Conservation (phyloP, 2,888 invertebrate species). For the Scaptomyza cyrtandrae region DNA sequence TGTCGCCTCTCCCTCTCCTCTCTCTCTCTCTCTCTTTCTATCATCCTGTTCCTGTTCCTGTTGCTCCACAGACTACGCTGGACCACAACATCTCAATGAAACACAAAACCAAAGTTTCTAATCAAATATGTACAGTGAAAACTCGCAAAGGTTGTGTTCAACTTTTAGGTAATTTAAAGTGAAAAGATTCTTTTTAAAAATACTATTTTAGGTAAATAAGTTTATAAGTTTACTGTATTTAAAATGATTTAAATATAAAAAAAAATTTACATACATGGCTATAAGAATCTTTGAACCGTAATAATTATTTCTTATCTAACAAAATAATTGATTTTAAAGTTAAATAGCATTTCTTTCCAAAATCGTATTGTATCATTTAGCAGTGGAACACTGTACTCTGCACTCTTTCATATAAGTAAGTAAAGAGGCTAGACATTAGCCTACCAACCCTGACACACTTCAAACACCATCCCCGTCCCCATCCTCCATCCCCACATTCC, state of each 20-base stretch:
- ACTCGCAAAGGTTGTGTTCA: background rate
- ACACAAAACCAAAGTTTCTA: conserved; percentile 6
- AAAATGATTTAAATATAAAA: no score
- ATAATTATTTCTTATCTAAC: no score
- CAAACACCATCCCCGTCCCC: background rate
- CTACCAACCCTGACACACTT: background rate
- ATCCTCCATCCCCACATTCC: background rate
- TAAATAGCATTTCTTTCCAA: background rate
- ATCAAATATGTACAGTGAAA: conserved; percentile 10
- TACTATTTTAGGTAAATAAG: no score
- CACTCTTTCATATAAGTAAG: background rate
- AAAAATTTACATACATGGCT: no score
- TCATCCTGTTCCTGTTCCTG: background rate
- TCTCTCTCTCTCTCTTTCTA: no score
- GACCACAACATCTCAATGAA: conserved; percentile 5
- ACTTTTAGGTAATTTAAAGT: background rate
- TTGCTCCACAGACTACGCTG: conserved; percentile 4
- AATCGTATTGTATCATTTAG: background rate
- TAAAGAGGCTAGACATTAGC: conserved; percentile 12
- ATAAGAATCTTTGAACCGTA: no score
- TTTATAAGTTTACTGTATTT: no score
- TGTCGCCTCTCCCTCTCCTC: conserved; percentile 13
- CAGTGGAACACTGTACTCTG: background rate
- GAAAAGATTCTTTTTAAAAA: no score
- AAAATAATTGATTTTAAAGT: no score